Percentiles rank a stretch among this genome's conserved stretches.
Conservation (phyloP, 2,888 invertebrate species). For the Pterostichus madidus region DNA sequence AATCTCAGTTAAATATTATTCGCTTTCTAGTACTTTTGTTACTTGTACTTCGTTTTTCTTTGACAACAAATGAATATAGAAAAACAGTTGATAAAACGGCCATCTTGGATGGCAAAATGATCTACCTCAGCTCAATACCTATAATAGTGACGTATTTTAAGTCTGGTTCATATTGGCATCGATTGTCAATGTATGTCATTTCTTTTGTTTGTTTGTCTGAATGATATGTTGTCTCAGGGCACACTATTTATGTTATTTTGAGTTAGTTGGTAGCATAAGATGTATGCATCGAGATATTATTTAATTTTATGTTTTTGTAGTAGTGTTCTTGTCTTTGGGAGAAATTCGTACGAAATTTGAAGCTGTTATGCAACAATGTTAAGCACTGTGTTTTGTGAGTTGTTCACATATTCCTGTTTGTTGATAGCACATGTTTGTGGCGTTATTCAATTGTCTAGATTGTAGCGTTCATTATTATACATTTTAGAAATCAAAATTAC, state of each 20-base stretch:
- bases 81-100: slow-evolving; percentile 31
- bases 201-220: slow-evolving; percentile 26
- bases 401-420: slow-evolving; percentile 50
- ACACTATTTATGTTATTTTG: slow-evolving; percentile 70
- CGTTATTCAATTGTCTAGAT: slow-evolving; percentile 45
- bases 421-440: slow-evolving; percentile 55
- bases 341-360: slow-evolving; percentile 37
- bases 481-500: slow-evolving; percentile 29
- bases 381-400: slow-evolving; percentile 47
- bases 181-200: slow-evolving; percentile 31
- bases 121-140: slow-evolving; percentile 64
- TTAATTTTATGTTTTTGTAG: neutral
- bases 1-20: neutral
- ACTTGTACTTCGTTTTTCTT: slow-evolving; percentile 33
- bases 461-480: slow-evolving; percentile 54
- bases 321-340: slow-evolving; percentile 20
- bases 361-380: slow-evolving; percentile 23
- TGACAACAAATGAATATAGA: slow-evolving; percentile 11
- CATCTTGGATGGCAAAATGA: slow-evolving; percentile 23
- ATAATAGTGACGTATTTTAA: slow-evolving; percentile 53
- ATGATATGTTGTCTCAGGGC: slow-evolving; percentile 74
- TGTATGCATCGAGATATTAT: slow-evolving; percentile 32
- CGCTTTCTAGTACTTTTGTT: slow-evolving; percentile 12
- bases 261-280: slow-evolving; percentile 57
- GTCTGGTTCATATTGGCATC: slow-evolving; percentile 48